Percentiles rank a stretch among this genome's conserved stretches.
Conservation (phyloP, 2,113 vertebrate species). For the Pangasianodon gigas region DNA sequence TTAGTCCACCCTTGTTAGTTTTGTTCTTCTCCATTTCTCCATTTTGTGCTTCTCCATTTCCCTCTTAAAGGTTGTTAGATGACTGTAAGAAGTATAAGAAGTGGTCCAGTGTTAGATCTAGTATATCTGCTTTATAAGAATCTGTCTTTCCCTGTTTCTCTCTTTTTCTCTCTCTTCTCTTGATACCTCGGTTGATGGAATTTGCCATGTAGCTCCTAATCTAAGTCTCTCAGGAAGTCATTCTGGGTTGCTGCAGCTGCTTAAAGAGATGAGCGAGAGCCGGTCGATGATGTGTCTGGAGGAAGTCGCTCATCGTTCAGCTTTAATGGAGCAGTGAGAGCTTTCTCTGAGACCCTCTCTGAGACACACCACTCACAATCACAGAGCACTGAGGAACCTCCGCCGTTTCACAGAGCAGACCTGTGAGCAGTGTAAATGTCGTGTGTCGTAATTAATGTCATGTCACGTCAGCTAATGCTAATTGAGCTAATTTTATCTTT, state of each 20-base stretch:
- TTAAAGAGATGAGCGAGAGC: neutral
- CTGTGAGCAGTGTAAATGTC: neutral
- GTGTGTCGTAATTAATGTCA: neutral
- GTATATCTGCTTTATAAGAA: neutral
- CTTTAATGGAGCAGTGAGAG: neutral
- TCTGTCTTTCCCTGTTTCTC: neutral
- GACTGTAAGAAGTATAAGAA: neutral
- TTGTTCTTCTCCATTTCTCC: neutral
- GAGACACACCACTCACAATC: neutral
- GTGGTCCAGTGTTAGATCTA: neutral
- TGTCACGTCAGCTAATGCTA: neutral
- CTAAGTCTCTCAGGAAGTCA: neutral
- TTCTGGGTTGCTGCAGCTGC: neutral
- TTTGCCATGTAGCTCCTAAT: neutral
- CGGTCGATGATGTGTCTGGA: neutral
- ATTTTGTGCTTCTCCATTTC: neutral
- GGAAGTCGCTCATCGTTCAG: neutral
- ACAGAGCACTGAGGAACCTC: neutral
- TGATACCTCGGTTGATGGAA: neutral
- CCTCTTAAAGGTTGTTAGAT: neutral
- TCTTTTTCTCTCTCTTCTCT: neutral
- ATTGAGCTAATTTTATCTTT: neutral
- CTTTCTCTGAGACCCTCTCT: neutral
- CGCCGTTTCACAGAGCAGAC: neutral
- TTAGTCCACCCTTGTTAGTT: neutral